These are phyloP conservation scores for Meiosimyza platycephala DNA, from an alignment of 2,888 invertebrate genomes.

Conservation along the genomic window DNA sequence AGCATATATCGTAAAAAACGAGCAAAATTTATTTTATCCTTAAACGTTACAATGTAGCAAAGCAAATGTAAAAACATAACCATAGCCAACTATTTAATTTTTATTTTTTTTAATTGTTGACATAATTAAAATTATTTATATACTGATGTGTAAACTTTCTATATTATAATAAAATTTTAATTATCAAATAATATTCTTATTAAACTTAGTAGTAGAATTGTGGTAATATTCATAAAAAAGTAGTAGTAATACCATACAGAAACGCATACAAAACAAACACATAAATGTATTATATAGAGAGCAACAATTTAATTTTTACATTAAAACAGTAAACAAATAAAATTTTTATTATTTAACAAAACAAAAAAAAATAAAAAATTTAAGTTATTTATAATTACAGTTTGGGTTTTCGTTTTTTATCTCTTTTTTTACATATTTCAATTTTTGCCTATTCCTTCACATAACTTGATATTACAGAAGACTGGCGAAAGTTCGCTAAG, in stretches of 20 bases:
- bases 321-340: slow-evolving; percentile 12
- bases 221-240: slow-evolving; percentile 2
- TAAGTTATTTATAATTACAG: no score
- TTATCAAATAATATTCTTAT: slow-evolving; percentile 7
- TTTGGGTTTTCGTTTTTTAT: no score
- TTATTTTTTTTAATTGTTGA: no score
- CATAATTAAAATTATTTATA: background rate
- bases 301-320: slow-evolving; percentile 20
- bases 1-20: background rate
- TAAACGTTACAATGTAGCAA: background rate
- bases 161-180: background rate
- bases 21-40: background rate
- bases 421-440: no score
- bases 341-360: slow-evolving; percentile 25
- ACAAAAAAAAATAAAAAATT: background rate
- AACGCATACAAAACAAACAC: slow-evolving; percentile 5
- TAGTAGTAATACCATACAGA: background rate
- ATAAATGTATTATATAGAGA: slow-evolving; percentile 1
- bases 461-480: no score
- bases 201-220: background rate
- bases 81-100: slow-evolving; percentile 6
- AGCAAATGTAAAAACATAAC: background rate
- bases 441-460: no score
- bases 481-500: no score
- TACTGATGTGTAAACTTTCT: slow-evolving; percentile 6